Percentiles rank a stretch among this genome's conserved stretches.
These are phyloP conservation scores for Rousettus leschenaultii DNA, from an alignment of 2,113 vertebrate genomes.

Conservation along the genomic window DNA sequence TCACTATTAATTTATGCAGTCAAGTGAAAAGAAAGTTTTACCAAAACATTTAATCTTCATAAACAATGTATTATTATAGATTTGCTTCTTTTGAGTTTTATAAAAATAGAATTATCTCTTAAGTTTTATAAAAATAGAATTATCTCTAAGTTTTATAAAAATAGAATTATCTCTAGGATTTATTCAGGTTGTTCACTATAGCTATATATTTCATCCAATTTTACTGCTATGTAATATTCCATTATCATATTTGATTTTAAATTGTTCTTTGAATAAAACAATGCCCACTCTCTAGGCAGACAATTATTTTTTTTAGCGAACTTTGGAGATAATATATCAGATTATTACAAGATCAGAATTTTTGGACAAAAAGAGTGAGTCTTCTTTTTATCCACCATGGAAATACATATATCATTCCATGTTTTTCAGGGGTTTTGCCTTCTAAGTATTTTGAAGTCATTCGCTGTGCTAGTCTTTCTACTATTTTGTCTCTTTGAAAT, in stretches of 20 bases:
- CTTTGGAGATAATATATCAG: background rate
- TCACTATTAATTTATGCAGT: background rate
- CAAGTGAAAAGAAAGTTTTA: background rate
- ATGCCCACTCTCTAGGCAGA: background rate
- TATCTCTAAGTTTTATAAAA: background rate
- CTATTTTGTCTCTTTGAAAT: background rate
- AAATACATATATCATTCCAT: background rate
- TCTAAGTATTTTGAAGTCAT: background rate
- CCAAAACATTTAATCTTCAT: background rate
- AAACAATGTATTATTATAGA: background rate
- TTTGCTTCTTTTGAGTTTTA: background rate
- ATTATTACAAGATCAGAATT: background rate
- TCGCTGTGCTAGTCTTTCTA: background rate
- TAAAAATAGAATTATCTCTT: background rate
- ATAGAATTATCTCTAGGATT: background rate
- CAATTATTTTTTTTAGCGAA: background rate
- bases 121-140: background rate
- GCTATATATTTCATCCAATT: background rate
- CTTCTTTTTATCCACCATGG: background rate
- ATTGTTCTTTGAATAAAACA: background rate
- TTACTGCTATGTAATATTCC: background rate
- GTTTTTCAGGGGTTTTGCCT: background rate
- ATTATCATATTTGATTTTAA: background rate
- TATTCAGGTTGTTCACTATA: background rate
- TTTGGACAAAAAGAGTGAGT: background rate